Percentiles rank a stretch among this genome's conserved stretches.
phyloP scores from a whole-genome alignment of 2,888 invertebrate species.

The Cancer borealis region DNA sequence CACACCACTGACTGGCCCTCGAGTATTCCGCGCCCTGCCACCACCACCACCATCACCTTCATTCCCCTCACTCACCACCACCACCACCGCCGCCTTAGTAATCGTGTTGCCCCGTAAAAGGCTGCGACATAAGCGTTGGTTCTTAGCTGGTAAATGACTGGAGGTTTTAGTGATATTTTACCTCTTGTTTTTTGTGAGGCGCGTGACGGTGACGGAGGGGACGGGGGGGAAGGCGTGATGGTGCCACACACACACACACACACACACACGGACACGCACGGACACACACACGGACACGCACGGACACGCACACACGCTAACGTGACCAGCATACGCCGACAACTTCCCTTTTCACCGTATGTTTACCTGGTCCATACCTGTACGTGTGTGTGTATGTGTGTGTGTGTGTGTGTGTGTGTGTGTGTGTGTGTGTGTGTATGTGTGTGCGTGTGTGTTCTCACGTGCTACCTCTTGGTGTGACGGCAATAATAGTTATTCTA shows the following conservation, averaged over 20 bases:
- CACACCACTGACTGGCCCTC: neutral
- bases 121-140: neutral
- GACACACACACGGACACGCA: constrained; percentile 13
- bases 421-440: neutral
- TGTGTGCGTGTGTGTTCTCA: neutral
- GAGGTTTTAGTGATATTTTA: constrained; percentile 9
- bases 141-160: neutral
- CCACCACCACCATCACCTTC: neutral
- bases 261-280: constrained; percentile 20
- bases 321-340: neutral
- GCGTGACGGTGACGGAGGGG: neutral
- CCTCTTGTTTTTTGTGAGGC: neutral
- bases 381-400: constrained; percentile 13
- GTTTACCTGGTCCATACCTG: neutral
- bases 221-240: neutral
- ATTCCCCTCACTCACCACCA: neutral
- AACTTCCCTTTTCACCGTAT: neutral
- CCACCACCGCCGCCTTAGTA: neutral
- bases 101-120: neutral
- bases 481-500: neutral
- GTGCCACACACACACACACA: constrained; percentile 9
- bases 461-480: neutral
- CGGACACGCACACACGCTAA: neutral
- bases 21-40: neutral
- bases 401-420: constrained; percentile 36